Conservation (phyloP, 2,113 vertebrate species). For the Hypanus sabinus region DNA sequence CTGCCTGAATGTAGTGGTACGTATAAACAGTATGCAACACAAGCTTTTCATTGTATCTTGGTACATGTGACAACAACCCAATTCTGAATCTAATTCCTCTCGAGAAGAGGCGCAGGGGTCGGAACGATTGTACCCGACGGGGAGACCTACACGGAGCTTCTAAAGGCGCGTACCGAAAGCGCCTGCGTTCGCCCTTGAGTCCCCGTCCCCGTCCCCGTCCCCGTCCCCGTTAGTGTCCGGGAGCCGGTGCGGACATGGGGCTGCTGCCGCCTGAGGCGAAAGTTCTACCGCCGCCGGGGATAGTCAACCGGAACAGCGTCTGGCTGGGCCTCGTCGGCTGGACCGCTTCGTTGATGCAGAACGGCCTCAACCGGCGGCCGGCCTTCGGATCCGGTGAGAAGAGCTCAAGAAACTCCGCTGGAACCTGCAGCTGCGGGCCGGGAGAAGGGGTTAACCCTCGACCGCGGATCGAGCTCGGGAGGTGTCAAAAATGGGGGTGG, state of each 20-base stretch:
- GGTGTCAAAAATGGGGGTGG: too few species aligned
- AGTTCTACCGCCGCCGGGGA: constrained; percentile 60
- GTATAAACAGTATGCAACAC: too few species aligned
- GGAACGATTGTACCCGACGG: constrained; percentile 39
- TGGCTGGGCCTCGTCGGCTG: constrained; percentile 57
- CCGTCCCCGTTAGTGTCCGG: constrained; percentile 49
- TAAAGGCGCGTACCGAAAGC: constrained; percentile 40
- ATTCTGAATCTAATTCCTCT: too few species aligned
- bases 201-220: constrained; percentile 50
- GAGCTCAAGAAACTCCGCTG: background rate
- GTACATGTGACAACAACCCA: too few species aligned
- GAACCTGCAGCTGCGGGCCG: background rate
- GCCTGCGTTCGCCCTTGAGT: background rate
- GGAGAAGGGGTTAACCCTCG: background rate
- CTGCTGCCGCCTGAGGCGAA: constrained; percentile 60
- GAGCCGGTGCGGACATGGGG: constrained; percentile 53
- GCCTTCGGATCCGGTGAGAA: constrained; percentile 57
- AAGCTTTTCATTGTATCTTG: too few species aligned
- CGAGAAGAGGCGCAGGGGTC: constrained; percentile 5
- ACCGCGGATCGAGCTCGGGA: background rate
- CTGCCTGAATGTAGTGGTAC: too few species aligned
- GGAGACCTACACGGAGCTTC: background rate
- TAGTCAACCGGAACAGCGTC: constrained; percentile 58
- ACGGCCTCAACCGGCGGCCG: constrained; percentile 56
- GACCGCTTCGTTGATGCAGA: constrained; percentile 54